A percentile compares a stretch with the other conserved stretches of the same genome.
Evolutionary conservation across 2,797 vertebrate species (phyloP).

Genomic region (Pseudopleuronectes americanus): DNA sequence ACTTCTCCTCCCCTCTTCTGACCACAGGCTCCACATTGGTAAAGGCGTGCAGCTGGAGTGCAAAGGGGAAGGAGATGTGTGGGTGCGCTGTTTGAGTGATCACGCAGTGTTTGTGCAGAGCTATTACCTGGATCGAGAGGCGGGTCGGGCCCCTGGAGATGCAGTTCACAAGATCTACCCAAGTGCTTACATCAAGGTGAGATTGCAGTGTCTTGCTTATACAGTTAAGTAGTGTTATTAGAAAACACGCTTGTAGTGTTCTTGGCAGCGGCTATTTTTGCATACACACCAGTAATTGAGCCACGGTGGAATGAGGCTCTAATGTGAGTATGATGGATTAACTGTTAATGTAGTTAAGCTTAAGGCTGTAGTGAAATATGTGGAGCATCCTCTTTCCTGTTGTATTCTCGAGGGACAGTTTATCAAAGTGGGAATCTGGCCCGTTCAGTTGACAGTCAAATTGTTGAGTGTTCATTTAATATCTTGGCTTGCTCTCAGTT

Average conservation of each 20-base stretch:
- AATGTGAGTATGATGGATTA: background rate
- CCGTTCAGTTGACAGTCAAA: background rate
- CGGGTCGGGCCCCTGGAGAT: constrained; percentile 93
- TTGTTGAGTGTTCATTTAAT: background rate
- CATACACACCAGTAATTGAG: background rate
- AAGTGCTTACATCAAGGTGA: constrained; percentile 96
- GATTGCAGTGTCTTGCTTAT: background rate
- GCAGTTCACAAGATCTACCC: constrained; percentile 99
- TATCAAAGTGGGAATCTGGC: background rate
- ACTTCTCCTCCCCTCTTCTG: background rate
- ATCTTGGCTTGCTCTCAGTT: background rate
- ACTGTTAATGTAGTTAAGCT: background rate
- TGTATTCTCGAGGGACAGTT: background rate
- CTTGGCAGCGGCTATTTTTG: too few species aligned
- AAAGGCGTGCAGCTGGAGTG: constrained; percentile 98
- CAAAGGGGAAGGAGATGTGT: constrained; percentile 97
- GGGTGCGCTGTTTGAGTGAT: constrained; percentile 96
- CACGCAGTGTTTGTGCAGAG: constrained; percentile 98
- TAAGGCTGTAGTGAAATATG: background rate
- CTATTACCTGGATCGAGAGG: constrained; percentile 96
- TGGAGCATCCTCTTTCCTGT: background rate
- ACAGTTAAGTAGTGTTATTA: background rate
- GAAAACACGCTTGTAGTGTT: background rate
- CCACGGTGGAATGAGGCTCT: background rate
- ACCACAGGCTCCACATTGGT: constrained; percentile 92